A percentile compares a stretch with the other conserved stretches of the same genome.
These are phyloP conservation scores for Norana najaformis DNA, from an alignment of 2,888 invertebrate species.

Conservation along the genomic window DNA sequence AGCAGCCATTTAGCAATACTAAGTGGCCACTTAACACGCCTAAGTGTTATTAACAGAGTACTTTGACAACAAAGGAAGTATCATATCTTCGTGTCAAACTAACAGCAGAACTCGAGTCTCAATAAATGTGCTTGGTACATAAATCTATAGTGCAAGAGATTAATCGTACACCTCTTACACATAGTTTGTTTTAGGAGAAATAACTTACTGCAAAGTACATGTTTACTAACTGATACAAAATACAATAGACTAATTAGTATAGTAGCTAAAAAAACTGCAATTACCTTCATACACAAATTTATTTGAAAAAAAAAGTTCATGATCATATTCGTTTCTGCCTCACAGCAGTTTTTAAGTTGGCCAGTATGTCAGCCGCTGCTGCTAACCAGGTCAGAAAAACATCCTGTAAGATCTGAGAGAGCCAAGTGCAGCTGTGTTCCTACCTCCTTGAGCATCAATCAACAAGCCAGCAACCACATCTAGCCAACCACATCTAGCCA, in stretches of 20 bases:
- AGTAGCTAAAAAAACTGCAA: not conserved
- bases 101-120: not conserved
- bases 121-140: not conserved
- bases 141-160: not conserved
- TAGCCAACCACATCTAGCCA: not conserved
- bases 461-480: not conserved
- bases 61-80: not conserved
- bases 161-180: not conserved
- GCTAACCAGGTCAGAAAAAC: slow-evolving; percentile 2
- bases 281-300: not conserved
- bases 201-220: not conserved
- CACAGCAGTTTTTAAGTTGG: not conserved
- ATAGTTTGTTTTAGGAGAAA: not conserved
- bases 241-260: not conserved
- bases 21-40: not conserved
- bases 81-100: not conserved
- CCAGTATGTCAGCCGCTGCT: not conserved
- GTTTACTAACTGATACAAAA: not conserved
- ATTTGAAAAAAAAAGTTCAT: not conserved
- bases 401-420: not conserved
- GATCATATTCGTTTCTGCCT: too few relatives aligned
- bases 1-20: not conserved
- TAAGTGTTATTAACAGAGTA: not conserved
- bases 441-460: not conserved
- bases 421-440: not conserved